phyloP scores from a whole-genome alignment of 2,888 invertebrate genomes.

The Hirtodrosophila duncani region DNA sequence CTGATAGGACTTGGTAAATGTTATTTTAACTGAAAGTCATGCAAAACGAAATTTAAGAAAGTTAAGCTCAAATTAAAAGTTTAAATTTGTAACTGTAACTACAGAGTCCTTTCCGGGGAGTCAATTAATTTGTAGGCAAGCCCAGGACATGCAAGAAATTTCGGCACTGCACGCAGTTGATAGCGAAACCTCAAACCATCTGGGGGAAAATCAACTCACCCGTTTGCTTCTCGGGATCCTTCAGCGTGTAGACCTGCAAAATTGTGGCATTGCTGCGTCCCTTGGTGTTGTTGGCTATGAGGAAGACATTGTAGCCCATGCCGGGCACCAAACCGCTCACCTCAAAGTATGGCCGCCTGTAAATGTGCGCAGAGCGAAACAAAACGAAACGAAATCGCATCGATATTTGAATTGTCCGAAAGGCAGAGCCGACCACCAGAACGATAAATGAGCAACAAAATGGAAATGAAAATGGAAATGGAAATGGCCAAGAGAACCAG shows the following conservation, averaged over 20 bases:
- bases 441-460: slow-evolving; percentile 45
- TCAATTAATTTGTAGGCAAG: slow-evolving; percentile 62
- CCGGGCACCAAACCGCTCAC: slow-evolving; percentile 84
- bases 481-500: slow-evolving; percentile 5
- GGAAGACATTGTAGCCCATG: slow-evolving; percentile 83
- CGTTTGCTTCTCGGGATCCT: slow-evolving; percentile 86
- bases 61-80: slow-evolving; percentile 50
- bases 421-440: slow-evolving; percentile 17
- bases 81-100: slow-evolving; percentile 44
- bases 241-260: slow-evolving; percentile 85
- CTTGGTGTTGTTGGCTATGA: slow-evolving; percentile 86
- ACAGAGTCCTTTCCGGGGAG: slow-evolving; percentile 33
- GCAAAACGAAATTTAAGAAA: slow-evolving; percentile 24
- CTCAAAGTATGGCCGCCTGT: slow-evolving; percentile 82
- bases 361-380: slow-evolving; percentile 8
- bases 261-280: slow-evolving; percentile 84
- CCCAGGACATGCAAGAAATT: slow-evolving; percentile 64
- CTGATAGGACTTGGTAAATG: slow-evolving; percentile 66
- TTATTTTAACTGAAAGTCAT: slow-evolving; percentile 73
- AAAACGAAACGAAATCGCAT: slow-evolving; percentile 50
- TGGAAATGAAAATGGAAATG: slow-evolving; percentile 2
- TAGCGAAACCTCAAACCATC: too few species aligned
- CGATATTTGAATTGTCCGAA: slow-evolving; percentile 59
- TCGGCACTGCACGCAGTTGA: slow-evolving; percentile 9
- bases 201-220: slow-evolving; percentile 78